Base-by-base conservation (phyloP, 2,888 invertebrate genomes). In the Octonoba sinensis region DNA sequence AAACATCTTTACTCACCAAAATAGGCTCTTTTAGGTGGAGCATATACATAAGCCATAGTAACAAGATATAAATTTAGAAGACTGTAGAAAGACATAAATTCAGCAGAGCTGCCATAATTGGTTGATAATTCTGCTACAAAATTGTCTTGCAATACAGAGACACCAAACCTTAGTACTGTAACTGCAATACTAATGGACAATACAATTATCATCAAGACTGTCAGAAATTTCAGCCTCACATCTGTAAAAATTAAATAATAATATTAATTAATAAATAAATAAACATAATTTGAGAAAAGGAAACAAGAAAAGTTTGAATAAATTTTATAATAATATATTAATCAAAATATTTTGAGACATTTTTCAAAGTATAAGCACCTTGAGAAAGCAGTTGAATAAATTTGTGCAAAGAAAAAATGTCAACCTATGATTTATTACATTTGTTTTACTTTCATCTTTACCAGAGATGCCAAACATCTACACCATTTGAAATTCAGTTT, bases 61-160 rank as follows among this genome's bases (percentile, higher is more conserved):
- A 95, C 97, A 85, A 97, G 89, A 89, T 97, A 97, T 88, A 97
- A 95, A 90, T 98, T 98, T 73, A 97, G 91, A 60, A 97, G 91
- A 36, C 96, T 96, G 88, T 97, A 97, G 85, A 96, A 93, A 3
- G 96, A 94, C 94, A 98, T 96, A 89, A 98, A 98, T 85, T 97
- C 96, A 11, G 95, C 96, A 0, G 96, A 97, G 85, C 95, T 96
- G 86, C 93, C 93, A 88, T 96, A 96, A 87, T 93, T 94, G 54
- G 95, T 94, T 24, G 93, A 93, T 22, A 97, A 91, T 81, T 95
- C 93, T 13, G 96, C 93, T 0, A 96, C 96, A 91, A 97, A 97
- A 89, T 96, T 96, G 89, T 97, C 97, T 89, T 97, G 96, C 73
- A 97, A 89, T 13, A 95, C 93, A 16, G 94, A 95, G 66, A 95